A percentile compares a stretch with the other conserved stretches of the same genome.
These are phyloP conservation scores for Hippopotamyrus pictus DNA, from an alignment of 2,797 vertebrate species.

Conservation along the genomic window DNA sequence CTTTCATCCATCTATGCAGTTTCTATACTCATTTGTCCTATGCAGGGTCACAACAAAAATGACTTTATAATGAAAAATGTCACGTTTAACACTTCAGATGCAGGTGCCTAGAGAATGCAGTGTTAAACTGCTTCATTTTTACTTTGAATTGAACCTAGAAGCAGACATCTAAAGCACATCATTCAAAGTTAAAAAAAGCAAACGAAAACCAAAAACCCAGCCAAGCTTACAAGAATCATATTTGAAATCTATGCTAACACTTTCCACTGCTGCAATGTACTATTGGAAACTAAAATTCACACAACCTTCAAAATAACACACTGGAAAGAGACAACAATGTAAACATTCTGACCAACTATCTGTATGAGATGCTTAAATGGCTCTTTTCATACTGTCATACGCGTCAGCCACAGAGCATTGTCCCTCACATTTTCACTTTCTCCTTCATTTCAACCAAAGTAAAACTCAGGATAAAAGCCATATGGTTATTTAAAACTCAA, in stretches of 20 bases:
- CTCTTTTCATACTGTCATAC: slow-evolving; percentile 47
- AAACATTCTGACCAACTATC: slow-evolving; percentile 26
- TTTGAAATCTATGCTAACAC: slow-evolving; percentile 40
- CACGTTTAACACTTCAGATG: slow-evolving; percentile 21
- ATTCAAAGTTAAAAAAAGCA: slow-evolving; percentile 23
- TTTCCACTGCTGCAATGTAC: slow-evolving; percentile 41
- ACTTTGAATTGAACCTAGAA: slow-evolving; percentile 24
- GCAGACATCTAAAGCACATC: slow-evolving; percentile 23
- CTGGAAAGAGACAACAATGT: slow-evolving; percentile 41
- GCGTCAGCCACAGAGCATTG: slow-evolving; percentile 41
- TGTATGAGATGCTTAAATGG: slow-evolving; percentile 41
- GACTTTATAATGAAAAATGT: neutral
- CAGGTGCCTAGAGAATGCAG: slow-evolving; percentile 48
- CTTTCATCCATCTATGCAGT: neutral
- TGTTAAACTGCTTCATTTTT: slow-evolving; percentile 40
- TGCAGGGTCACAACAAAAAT: neutral
- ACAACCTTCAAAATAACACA: slow-evolving; percentile 26
- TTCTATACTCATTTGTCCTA: neutral
- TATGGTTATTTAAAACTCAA: neutral
- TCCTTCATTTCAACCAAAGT: slow-evolving; percentile 16
- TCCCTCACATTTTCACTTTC: slow-evolving; percentile 26
- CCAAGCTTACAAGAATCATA: slow-evolving; percentile 31
- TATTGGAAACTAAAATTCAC: slow-evolving; percentile 25
- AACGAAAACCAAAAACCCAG: slow-evolving; percentile 10
- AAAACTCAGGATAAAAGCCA: slow-evolving; percentile 22